Evolutionary conservation across 2,113 vertebrate genomes (phyloP).

Genomic region (Anolis sagrei): DNA sequence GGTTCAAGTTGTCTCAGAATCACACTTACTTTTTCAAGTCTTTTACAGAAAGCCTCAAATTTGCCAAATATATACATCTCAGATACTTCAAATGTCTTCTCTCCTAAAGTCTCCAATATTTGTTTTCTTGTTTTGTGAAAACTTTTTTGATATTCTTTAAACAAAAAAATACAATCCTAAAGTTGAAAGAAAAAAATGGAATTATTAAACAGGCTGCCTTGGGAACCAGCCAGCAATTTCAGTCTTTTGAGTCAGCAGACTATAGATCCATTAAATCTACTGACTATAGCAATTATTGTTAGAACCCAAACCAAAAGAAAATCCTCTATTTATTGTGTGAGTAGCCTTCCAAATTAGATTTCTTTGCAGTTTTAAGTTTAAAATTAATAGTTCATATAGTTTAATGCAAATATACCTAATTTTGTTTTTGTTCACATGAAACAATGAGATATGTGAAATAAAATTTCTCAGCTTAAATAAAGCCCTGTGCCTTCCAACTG

Average conservation of each 20-base stretch:
- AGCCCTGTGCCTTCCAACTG: background rate
- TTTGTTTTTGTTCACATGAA: background rate
- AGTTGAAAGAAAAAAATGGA: constrained; percentile 9
- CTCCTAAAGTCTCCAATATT: constrained; percentile 69
- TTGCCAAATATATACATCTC: constrained; percentile 85
- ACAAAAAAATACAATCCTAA: constrained; percentile 81
- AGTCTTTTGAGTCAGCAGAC: background rate
- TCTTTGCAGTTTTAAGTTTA: background rate
- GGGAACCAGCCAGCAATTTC: background rate
- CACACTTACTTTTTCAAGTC: constrained; percentile 82
- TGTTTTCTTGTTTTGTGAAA: constrained; percentile 79
- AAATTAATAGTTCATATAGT: background rate
- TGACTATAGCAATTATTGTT: background rate
- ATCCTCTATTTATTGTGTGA: background rate
- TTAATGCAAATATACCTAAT: constrained; percentile 5
- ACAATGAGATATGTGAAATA: background rate
- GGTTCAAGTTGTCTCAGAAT: background rate
- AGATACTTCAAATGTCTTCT: constrained; percentile 80
- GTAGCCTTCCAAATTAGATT: background rate
- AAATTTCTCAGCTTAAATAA: background rate
- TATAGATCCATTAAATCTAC: background rate
- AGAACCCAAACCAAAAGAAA: background rate
- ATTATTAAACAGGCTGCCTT: background rate
- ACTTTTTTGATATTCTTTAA: constrained; percentile 83
- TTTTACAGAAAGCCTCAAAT: constrained; percentile 84